Conservation (phyloP, 1,140 invertebrate species). For the Physella acuta region DNA sequence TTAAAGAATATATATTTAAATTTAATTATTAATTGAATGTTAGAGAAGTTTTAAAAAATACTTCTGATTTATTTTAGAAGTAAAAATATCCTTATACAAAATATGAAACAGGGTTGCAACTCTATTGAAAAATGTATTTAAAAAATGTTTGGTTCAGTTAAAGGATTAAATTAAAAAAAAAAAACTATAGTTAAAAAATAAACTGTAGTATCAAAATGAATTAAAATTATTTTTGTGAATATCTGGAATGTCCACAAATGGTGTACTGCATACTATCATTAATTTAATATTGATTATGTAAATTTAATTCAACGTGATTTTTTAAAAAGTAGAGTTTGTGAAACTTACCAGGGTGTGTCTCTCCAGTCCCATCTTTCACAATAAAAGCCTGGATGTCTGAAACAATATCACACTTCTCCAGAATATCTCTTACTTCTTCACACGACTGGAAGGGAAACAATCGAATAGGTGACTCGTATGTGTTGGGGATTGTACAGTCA, state of each 20-base stretch:
- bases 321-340: no score
- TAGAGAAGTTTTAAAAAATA: no score
- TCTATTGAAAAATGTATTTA: no score
- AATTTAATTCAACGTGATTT: not conserved
- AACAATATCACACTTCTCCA: slow-evolving; percentile 20
- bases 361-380: not conserved
- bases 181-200: not conserved
- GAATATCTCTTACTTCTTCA: slow-evolving; percentile 12
- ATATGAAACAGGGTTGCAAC: no score
- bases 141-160: no score
- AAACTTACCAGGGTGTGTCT: slow-evolving; percentile 6
- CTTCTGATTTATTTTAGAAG: no score
- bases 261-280: not conserved
- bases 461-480: not conserved
- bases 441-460: not conserved
- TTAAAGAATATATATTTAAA: not conserved
- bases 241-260: not conserved
- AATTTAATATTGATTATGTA: not conserved
- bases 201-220: not conserved
- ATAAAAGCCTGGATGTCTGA: slow-evolving; percentile 18
- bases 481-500: not conserved
- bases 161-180: not conserved
- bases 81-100: no score
- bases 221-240: not conserved
- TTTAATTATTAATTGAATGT: no score